Evolutionary conservation across 2,888 invertebrate species (phyloP), one percentile per base, ranked within the genome.

Genomic region (Ophion ventricosus): DNA sequence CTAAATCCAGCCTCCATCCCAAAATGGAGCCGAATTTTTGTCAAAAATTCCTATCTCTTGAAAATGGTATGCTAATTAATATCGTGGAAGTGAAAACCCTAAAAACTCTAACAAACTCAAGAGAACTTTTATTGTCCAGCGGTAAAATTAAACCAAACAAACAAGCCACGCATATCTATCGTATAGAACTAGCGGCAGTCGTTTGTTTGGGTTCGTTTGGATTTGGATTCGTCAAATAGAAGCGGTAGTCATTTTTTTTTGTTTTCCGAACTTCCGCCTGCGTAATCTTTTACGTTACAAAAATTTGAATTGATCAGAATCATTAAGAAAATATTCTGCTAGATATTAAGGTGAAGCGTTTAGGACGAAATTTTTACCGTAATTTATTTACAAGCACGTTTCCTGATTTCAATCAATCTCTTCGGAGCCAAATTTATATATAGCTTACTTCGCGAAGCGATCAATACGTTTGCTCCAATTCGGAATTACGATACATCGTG

Each of bases 351-450:
- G 49, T 49, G 49, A 4, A 49, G 14, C 49, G 1, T 17, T 0
- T 17, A 3, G 17, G 14, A 17, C 17, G 49, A 49, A 14, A 49
- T 17, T 17, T 49, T 49, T 4, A 49, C 17, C 17, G 49, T 49
- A 49, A 49, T 49, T 49, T 49, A 49, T 49, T 49, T 49, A 49
- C 59, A 59, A 25, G 20, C 11, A 59, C 23, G 25, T 73, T 74
- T 29, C 26, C 14, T 20, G 49, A 49, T 49, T 49, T 49, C 49
- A 49, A 49, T 49, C 49, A 49, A 49, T 49, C 49, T 49, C 49
- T 17, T 2, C 17, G 49, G 49, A 49, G 49, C 49, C 14, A 49
- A 14, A 49, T 49, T 49, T 17, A 49, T 49, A 49, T 49, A 49
- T 49, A 49, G 49, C 49, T 49, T 14, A 49, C 49, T 49, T 49